Evolutionary conservation across 2,113 vertebrate genomes (phyloP).

Genomic region (Numida meleagris): DNA sequence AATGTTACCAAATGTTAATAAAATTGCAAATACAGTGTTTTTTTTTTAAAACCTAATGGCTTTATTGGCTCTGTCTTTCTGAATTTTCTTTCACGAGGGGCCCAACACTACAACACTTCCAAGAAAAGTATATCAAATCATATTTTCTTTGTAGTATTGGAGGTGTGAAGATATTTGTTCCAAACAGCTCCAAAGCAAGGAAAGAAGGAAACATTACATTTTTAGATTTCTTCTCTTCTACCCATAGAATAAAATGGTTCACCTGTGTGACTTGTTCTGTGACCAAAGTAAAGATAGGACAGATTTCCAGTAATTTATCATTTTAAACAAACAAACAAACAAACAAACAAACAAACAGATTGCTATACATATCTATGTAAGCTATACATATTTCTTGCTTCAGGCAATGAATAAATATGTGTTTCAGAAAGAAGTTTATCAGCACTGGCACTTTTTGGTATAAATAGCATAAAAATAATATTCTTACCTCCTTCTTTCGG

Average conservation of each 20-base stretch:
- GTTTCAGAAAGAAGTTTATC: constrained; percentile 9
- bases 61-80: background rate
- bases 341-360: background rate
- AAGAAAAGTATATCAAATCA: background rate
- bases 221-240: background rate
- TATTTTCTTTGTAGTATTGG: background rate
- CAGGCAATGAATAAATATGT: background rate
- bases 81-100: background rate
- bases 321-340: background rate
- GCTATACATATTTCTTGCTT: too few species aligned
- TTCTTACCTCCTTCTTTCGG: constrained; percentile 68
- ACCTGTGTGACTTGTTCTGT: background rate
- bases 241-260: background rate
- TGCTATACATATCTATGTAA: background rate
- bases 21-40: background rate
- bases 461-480: background rate
- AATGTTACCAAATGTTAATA: background rate
- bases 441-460: background rate
- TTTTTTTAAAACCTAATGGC: background rate
- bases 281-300: background rate
- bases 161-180: background rate
- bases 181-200: background rate
- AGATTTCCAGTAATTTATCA: background rate
- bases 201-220: background rate
- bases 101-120: background rate